Base-by-base conservation (phyloP, 2,113 vertebrate genomes). In the Vulpes lagopus region DNA sequence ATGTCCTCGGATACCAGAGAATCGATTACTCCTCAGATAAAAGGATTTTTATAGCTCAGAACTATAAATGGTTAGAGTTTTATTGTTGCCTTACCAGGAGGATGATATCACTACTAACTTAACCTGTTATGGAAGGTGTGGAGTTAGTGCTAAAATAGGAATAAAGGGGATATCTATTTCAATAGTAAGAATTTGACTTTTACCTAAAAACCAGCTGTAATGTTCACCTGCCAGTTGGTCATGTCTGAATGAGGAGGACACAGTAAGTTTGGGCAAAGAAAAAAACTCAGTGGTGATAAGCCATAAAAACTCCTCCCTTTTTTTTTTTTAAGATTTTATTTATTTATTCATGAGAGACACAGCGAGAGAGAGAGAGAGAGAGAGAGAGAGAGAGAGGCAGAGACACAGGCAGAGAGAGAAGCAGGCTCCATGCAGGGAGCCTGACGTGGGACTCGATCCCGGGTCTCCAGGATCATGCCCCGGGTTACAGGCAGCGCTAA, bases 1-100 rank as follows among this genome's bases (percentile, higher is more conserved):
- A 60, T 92, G 43, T 88, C 95, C 43, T 96, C 55, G 5, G 7
- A 27, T 94, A 35, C 53, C 71, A 92, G 89, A 95, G 88, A 95
- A 22, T 60, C 32, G 3, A 69, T n/a, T 69, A 60, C n/a, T 90
- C 20, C 17, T 73, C 55, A 80, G 43, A 27, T 80, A 80, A 92
- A 92, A 89, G n/a, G 32, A 59, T 60, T 74, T 84, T 80, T 94
- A 5, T 89, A 92, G 23, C 20, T 10, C 2, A 82, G 51, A 96
- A 62, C 71, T 88, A 43, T 91, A 59, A 65, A 60, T 93, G 55
- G 78, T 78, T 53, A 69, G 15, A 55, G 20, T 87, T 96, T 94
- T 80, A 15, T 79, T 92, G 67, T n/a, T 89, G 7, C 94, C 69
- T 89, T 84, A 65, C 71, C 38, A 87, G 30, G 49, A 90, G 60